Base-by-base conservation (phyloP, 2,888 invertebrate genomes). In the Hyles lineata region DNA sequence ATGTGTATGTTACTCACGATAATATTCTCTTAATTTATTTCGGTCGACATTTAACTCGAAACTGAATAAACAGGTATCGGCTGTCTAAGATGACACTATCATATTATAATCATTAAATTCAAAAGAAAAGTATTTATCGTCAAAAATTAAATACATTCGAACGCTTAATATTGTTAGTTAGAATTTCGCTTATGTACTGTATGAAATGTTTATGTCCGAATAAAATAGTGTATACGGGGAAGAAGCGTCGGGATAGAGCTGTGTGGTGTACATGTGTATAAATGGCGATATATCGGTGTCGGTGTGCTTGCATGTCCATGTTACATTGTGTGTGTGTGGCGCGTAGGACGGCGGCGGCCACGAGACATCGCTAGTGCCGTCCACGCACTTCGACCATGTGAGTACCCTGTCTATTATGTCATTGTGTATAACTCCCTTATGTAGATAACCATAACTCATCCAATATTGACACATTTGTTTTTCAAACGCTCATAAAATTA, bases 331-430 rank as follows among this genome's bases (percentile, higher is more conserved):
- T 92, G 90, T 90, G 91, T 88, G 87, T 82, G 86, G 87, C 83
- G 86, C 83, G 82, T 91, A 94, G 94, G 93, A 89, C 89, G 92
- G 94, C 82, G 92, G 89, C 83, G 94, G 94, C 58, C 91, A 85
- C 88, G 93, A 91, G 92, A 92, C 91, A 75, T 83, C 90, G 78
- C 86, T 94, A 83, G 90, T 91, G 78, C 89, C 94, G 63, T 85
- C 90, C 83, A 90, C 93, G 81, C 90, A 87, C 82, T 94, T 92
- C 89, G 89, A 92, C 76, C 92, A 94, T 81, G 94, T 94, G 86
- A 94, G 94, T 94, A 71, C 73, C 74, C 62, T 72, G 71, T 70
- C 62, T 73, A 72, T 73, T 63, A 67, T 62, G 17, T 43, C 55
- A 55, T 70, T 67, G 52, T 29, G 52, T 21, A 2, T 17, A 11